Conservation (phyloP, 2,888 invertebrate species). For the Eristalinus aeneus region DNA sequence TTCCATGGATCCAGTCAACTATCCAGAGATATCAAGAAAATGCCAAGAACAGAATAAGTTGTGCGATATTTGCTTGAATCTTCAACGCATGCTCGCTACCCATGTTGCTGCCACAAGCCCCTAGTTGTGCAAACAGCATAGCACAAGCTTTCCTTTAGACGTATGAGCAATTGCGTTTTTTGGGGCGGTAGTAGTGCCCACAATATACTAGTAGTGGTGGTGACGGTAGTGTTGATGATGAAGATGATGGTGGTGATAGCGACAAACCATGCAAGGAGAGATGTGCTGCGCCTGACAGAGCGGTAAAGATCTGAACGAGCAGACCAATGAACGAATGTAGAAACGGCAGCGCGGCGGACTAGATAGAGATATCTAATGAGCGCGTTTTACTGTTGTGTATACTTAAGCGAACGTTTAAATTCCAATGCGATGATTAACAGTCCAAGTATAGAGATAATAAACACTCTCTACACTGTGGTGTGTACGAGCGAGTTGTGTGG, state of each 20-base stretch:
- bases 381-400: slow-evolving; percentile 69
- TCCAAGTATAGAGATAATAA: slow-evolving; percentile 78
- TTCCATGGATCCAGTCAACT: neutral
- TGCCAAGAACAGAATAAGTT: slow-evolving; percentile 33
- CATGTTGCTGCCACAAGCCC: slow-evolving; percentile 33
- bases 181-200: slow-evolving; percentile 5
- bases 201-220: neutral
- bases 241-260: slow-evolving; percentile 3
- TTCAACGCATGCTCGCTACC: slow-evolving; percentile 27
- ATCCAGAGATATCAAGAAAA: neutral
- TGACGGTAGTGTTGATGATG: slow-evolving; percentile 1
- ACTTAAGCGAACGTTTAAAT: slow-evolving; percentile 76
- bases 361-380: slow-evolving; percentile 71
- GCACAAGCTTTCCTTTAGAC: slow-evolving; percentile 24
- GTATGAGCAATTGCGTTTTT: slow-evolving; percentile 30
- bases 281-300: slow-evolving; percentile 39
- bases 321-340: slow-evolving; percentile 32
- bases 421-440: slow-evolving; percentile 80
- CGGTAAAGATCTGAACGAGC: slow-evolving; percentile 21
- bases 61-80: slow-evolving; percentile 56
- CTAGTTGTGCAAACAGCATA: slow-evolving; percentile 31
- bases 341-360: slow-evolving; percentile 13
- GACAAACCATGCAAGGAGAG: slow-evolving; percentile 56
- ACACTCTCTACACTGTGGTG: slow-evolving; percentile 54
- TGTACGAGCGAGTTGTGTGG: slow-evolving; percentile 24